Base-by-base conservation (phyloP, 2,797 vertebrate species). In the Chelidonichthys spinosus region DNA sequence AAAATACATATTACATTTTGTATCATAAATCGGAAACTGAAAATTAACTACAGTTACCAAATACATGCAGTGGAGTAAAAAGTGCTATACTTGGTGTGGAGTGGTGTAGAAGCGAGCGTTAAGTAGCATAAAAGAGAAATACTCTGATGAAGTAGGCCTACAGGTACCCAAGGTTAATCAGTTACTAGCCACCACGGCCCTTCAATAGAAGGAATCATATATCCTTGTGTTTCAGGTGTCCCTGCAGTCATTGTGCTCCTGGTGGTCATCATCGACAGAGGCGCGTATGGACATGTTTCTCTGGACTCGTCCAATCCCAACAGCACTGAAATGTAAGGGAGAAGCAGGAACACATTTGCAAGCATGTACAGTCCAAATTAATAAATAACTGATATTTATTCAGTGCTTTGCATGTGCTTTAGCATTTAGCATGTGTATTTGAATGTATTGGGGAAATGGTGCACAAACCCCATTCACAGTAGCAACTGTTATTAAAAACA, bases 201-300 rank as follows among this genome's bases (percentile, higher is more conserved):
- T 18, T 14, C 14, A 17, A 42, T 42, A 5, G 58, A 52, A 63
- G 17, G 5, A n/a, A 11, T 61, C 5, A n/a, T n/a, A 33, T 25
- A 39, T 64, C 37, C 4, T 47, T 74, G 50, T 79, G 63, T 79
- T 81, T 1, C 88, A 96, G 96, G 94, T 37, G 0, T 95, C 49
- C 95, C 96, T 8, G 87, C 69, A 0, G 44, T 94, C 71, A 58
- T 91, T 0, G 93, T 96, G 65, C 39, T 53, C 1, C 5, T 89
- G 17, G 75, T 92, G 43, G 58, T 90, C 11, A 25, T 87, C 46
- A 58, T 85, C 61, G 49, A 89, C 33, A 82, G 1, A 37, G 46
- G 79, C 0, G 11, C 25, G 0, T 95, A 96, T 0, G 91, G 94
- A 5, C 47, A 0, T 4, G 33, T 43, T 0, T 0, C 0, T 2